Evolutionary conservation across 2,113 vertebrate species (phyloP), one percentile per base, ranked within the genome.

Genomic region (Scomber scombrus): DNA sequence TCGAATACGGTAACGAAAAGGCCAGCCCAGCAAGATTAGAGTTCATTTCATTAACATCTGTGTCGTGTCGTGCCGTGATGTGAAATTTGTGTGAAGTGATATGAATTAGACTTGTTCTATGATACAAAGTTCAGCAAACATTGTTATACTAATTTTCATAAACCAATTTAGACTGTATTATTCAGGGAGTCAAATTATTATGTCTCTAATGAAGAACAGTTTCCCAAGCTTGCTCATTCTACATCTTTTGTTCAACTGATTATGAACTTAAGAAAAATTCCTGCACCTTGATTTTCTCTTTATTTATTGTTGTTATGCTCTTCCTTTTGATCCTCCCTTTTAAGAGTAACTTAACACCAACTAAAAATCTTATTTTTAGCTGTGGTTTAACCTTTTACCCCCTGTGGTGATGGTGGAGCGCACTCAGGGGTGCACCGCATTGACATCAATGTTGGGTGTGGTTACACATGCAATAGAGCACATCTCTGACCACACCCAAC

Each of bases 1-100:
- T 87, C 55, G 95, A 96, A 93, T 96, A 94, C 88, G 96, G 95
- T 95, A 95, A 95, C 90, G 93, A 85, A 61, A 87, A 90, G 86
- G 76, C 91, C 81, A 71, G 46, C 75, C 78, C 81, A 67, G 76
- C 51, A 73, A 82, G 43, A 47, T 85, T 66, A 64, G 71, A 85
- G 65, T 31, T 73, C 84, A 85, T 88, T 71, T 65, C 90, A 86
- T 88, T 52, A 51, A 81, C 78, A 93, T 90, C 71, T 58, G 60
- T 80, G 75, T 88, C 11, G 23, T 90, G 81, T 21, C 40, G 84
- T 89, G 69, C 16, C 3, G 18, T 81, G 51, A 56, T 73, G 66
- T 84, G 56, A 69, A 21, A 18, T 76, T 2, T 40, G 46, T 57
- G 51, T 83, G 52, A 56, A 31, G 60, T 89, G 65, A 65, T 11